Base-by-base conservation (phyloP, 1,140 invertebrate genomes). In the Micrasema longulum region DNA sequence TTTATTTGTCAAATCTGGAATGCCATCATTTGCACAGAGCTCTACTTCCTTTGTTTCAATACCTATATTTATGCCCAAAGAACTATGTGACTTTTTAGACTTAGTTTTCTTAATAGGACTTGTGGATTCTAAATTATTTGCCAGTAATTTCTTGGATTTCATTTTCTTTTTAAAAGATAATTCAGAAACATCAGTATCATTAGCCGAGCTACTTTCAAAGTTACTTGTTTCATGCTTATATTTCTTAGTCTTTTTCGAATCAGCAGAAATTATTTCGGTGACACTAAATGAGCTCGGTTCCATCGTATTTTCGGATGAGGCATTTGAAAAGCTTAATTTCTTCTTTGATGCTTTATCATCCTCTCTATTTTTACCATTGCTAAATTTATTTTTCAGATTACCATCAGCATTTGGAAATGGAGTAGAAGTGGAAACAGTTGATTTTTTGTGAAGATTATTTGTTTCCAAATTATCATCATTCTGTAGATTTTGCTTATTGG, bases 271-370 rank as follows among this genome's bases (percentile, higher is more conserved):
- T n/a, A n/a, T n/a, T n/a, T n/a, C n/a, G 9, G 48, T 52, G 1
- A 16, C n/a, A 45, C 18, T 7, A 14, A 6, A 14, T 45, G 43
- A 45, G 43, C 43, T 14, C 5, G 1, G 12, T 16, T 6, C 18
- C n/a, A 7, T 2, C 0, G n/a, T 18, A 53, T 53, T 35, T 36
- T 57, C 31, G 1, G 53, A 57, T 57, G 53, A 38, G 7, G 11
- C n/a, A 35, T 57, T 57, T 57, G 53, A 57, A 35, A 57, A 57
- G 20, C 53, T 57, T 35, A 57, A 57, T 36, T 57, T 57, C 14
- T 57, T 57, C 36, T 57, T 57, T 9, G 14, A 57, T 1, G 22
- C 10, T 12, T 53, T 53, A 26, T 10, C 26, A 6, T 53, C 18
- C 2, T 23, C 22, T 22, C n/a, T 10, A 53, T 53, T 23, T 22